Conservation (phyloP, 2,113 vertebrate species). For the Ptilonorhynchus violaceus region DNA sequence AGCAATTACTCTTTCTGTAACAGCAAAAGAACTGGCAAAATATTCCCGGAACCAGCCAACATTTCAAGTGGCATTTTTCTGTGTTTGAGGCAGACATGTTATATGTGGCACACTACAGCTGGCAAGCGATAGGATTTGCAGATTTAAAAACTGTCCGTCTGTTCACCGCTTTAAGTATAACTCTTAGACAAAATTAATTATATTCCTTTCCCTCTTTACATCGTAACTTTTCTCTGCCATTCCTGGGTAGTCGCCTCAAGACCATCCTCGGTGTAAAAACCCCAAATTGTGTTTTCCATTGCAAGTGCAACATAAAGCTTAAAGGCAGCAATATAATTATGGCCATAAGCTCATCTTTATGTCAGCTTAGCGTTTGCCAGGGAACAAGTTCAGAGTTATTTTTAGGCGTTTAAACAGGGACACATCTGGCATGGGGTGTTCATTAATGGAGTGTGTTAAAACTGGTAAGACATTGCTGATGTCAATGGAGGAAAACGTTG, state of each 20-base stretch:
- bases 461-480: conserved; percentile 28
- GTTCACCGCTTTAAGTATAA: conserved; percentile 17
- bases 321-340: conserved; percentile 49
- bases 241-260: background rate
- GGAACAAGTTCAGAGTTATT: conserved; percentile 50
- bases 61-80: background rate
- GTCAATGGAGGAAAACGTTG: background rate
- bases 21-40: background rate
- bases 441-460: conserved; percentile 62
- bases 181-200: conserved; percentile 39
- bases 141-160: conserved; percentile 23
- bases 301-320: conserved; percentile 38
- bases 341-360: conserved; percentile 51
- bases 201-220: background rate
- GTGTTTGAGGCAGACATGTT: background rate
- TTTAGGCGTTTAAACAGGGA: conserved; percentile 51
- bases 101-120: background rate
- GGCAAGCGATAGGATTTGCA: conserved; percentile 36
- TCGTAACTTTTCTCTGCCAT: background rate
- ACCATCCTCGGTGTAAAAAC: background rate
- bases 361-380: conserved; percentile 47
- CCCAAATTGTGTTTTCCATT: background rate
- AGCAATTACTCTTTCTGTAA: background rate
- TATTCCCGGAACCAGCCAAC: background rate
- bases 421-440: conserved; percentile 51